Conservation (phyloP, 2,113 vertebrate species). For the Ivindomyrus marchei region DNA sequence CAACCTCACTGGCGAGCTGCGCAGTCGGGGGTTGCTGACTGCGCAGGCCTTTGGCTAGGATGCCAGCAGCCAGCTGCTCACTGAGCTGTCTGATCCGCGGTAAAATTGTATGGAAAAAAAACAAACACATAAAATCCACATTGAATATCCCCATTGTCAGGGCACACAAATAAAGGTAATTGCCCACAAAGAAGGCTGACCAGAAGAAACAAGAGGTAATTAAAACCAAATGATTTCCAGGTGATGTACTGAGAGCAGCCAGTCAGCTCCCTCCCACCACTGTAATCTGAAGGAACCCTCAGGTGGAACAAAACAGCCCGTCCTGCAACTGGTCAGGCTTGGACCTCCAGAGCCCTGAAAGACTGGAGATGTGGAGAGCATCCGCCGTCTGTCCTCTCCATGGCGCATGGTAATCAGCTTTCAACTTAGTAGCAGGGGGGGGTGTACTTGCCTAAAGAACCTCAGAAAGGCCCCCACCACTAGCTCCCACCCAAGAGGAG, state of each 20-base stretch:
- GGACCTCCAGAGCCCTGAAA: neutral
- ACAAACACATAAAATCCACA: slow-evolving; percentile 31
- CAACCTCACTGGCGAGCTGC: slow-evolving; percentile 20
- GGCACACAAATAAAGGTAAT: slow-evolving; percentile 33
- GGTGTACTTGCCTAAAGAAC: neutral
- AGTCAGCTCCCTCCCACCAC: neutral
- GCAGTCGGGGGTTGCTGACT: slow-evolving; percentile 27
- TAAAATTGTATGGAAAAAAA: slow-evolving; percentile 27
- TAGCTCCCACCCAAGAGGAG: neutral
- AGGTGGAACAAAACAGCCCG: neutral
- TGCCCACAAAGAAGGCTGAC: slow-evolving; percentile 25
- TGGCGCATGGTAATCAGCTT: neutral
- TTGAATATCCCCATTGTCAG: slow-evolving; percentile 44
- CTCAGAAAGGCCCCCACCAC: no score
- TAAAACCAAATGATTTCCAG: slow-evolving; percentile 45
- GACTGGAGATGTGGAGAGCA: neutral
- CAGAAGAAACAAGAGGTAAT: slow-evolving; percentile 41
- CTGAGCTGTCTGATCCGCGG: neutral
- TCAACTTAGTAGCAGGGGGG: neutral
- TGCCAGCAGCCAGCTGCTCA: slow-evolving; percentile 18
- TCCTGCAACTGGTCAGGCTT: neutral
- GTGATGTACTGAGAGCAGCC: neutral
- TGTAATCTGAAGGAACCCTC: neutral
- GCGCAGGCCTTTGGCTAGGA: slow-evolving; percentile 22
- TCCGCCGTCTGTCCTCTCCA: neutral